A percentile compares a stretch with the other conserved stretches of the same genome.
Evolutionary conservation across 2,888 invertebrate genomes (phyloP).

Genomic region (Campoplex capitator): DNA sequence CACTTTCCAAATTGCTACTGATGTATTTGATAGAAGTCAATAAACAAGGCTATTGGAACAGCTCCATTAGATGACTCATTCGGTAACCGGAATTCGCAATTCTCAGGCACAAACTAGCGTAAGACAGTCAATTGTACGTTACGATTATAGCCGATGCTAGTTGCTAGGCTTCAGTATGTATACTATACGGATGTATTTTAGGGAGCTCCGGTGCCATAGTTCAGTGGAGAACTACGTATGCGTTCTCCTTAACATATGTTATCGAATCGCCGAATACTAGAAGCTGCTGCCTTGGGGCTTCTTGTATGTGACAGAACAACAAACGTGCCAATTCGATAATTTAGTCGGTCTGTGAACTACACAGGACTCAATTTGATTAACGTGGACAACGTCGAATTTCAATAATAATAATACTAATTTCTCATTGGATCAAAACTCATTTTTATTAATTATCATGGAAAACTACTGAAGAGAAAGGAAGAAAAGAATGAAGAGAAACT

Average conservation of each 20-base stretch:
- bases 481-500: no score
- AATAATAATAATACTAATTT: neutral
- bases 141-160: neutral
- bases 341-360: neutral
- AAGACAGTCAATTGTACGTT: constrained; percentile 32
- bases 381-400: neutral
- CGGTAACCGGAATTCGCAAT: neutral
- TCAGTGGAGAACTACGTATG: constrained; percentile 17
- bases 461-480: neutral
- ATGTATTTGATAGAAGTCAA: neutral
- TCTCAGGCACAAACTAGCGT: constrained; percentile 12
- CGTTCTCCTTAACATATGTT: constrained; percentile 47
- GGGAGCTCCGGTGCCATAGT: constrained; percentile 38
- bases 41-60: neutral
- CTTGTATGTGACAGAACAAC: constrained; percentile 9
- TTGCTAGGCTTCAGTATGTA: constrained; percentile 15
- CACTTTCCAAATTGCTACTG: neutral
- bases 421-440: neutral
- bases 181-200: constrained; percentile 30
- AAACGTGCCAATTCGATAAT: constrained; percentile 29
- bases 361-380: neutral
- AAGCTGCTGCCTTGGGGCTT: constrained; percentile 35
- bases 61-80: constrained; percentile 24
- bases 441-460: neutral
- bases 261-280: constrained; percentile 24